Percentiles rank a stretch among this genome's conserved stretches.
Conservation (phyloP, 2,797 vertebrate genomes). For the Neopelma chrysocephalum region DNA sequence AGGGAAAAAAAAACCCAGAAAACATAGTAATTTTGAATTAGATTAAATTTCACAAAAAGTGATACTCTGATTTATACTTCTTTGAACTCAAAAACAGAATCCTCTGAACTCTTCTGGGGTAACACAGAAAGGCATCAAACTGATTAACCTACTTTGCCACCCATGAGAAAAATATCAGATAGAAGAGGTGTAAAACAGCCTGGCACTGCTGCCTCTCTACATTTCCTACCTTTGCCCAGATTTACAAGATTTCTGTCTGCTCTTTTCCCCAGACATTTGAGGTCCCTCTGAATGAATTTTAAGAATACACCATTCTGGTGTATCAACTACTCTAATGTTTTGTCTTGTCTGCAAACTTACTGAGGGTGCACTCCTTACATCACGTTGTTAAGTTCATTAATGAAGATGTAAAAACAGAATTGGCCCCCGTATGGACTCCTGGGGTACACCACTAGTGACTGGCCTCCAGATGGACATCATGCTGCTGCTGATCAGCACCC, state of each 20-base stretch:
- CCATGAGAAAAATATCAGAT: neutral
- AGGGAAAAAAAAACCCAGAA: neutral
- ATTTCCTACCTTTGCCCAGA: neutral
- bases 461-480: neutral
- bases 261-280: neutral
- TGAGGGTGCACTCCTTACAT: neutral
- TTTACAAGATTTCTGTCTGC: neutral
- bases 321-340: neutral
- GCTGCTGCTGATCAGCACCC: neutral
- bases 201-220: neutral
- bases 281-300: neutral
- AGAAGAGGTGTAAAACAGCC: neutral
- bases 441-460: neutral
- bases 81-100: neutral
- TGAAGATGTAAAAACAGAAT: neutral
- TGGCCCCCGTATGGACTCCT: neutral
- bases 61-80: neutral
- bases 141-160: neutral
- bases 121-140: neutral
- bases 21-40: neutral
- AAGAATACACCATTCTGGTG: neutral
- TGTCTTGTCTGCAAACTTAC: neutral
- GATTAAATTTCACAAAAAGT: neutral
- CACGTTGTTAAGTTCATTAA: neutral
- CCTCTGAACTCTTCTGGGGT: neutral